Conservation (phyloP, 1,140 invertebrate genomes). For the Drosophila saltans region DNA sequence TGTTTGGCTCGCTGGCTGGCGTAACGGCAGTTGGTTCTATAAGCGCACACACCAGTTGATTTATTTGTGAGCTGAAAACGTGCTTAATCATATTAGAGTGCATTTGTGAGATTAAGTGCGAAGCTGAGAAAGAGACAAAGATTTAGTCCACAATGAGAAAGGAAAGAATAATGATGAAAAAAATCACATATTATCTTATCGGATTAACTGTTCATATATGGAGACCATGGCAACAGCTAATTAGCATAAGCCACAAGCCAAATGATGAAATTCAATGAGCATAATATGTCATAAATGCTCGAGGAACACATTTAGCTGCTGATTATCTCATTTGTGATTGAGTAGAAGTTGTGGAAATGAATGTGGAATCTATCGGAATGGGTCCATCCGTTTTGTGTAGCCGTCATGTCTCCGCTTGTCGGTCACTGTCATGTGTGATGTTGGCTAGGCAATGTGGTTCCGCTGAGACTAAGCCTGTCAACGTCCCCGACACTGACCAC, state of each 20-base stretch:
- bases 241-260: conserved; percentile 5
- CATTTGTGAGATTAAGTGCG: conserved; percentile 76
- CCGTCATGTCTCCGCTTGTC: conserved; percentile 40
- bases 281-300: conserved; percentile 52
- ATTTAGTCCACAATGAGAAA: conserved; percentile 15
- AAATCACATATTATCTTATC: not conserved
- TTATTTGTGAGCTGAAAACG: conserved; percentile 79
- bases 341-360: conserved; percentile 4
- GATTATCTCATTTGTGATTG: conserved; percentile 38
- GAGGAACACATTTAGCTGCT: conserved; percentile 42
- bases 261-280: conserved; percentile 35
- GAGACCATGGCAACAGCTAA: conserved; percentile 28
- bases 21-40: conserved; percentile 49
- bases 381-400: conserved; percentile 30
- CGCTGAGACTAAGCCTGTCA: conserved; percentile 68
- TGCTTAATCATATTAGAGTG: conserved; percentile 81
- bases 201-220: not conserved
- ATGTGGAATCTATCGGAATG: not conserved
- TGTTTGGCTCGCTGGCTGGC: conserved; percentile 38
- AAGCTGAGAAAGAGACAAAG: conserved; percentile 37
- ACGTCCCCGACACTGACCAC: conserved; percentile 59
- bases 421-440: conserved; percentile 46
- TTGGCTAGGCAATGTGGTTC: conserved; percentile 29
- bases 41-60: conserved; percentile 69
- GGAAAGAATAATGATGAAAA: conserved; percentile 6